Base-by-base conservation (phyloP, 1,140 invertebrate genomes). In the Phocides pigmalion region DNA sequence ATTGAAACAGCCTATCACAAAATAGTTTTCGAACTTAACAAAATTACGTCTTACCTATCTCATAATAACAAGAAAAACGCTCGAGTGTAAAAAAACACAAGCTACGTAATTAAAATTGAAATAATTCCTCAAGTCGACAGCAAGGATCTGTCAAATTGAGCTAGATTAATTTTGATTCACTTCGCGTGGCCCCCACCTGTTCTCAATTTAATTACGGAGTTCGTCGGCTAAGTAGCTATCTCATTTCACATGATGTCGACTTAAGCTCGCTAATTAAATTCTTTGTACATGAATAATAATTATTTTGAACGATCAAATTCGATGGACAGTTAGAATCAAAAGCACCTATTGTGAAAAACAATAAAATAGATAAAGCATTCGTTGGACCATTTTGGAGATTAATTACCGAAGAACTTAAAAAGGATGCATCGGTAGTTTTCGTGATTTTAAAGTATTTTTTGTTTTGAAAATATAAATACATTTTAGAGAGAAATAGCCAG, bases 111-210 rank as follows among this genome's bases (percentile, higher is more conserved):
- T 78, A 76, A 76, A 77, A 64, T 79, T 64, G 70, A 78, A 79
- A 78, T 72, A 61, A 64, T 74, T 44, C 61, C 62, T 62, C 70
- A 71, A 75, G 62, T 74, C 66, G 66, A 72, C 62, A 72, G 73
- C 74, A 53, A 47, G 72, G 5, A 47, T 41, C 66, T 68, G 73
- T 79, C 78, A 81, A 81, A 81, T 80, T 76, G 71, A 68, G 50
- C 64, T 64, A 79, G 79, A 84, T 84, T 87, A 84, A 85, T 82
- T 86, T 84, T 80, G 80, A 82, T 81, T 84, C 74, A 79, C 80
- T 80, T 76, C 74, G 69, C 68, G 68, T 77, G 64, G 62, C 70
- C 72, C 59, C 80, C 75, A 84, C 79, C 84, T 86, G 80, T 74
- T 82, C 75, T 72, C 71, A 77, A 86, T 81, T 88, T 86, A 85